Evolutionary conservation across 2,888 invertebrate genomes (phyloP).

Genomic region (Amphipyra tragopoginis): DNA sequence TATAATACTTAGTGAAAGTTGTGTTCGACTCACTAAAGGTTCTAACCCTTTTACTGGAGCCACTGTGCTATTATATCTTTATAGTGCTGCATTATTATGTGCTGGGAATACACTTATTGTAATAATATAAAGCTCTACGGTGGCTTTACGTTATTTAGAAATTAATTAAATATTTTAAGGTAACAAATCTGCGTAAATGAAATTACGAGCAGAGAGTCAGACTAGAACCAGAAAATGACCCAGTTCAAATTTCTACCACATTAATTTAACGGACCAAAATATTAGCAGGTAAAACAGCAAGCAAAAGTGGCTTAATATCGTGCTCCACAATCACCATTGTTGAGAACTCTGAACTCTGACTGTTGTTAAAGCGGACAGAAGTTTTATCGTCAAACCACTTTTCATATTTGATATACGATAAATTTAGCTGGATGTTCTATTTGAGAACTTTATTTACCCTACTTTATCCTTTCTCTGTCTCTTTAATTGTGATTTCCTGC

Average conservation of each 20-base stretch:
- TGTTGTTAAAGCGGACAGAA: conserved; percentile 51
- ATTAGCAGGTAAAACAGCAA: conserved; percentile 44
- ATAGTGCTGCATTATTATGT: conserved; percentile 45
- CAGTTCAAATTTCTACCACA: conserved; percentile 14
- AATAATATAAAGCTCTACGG: conserved; percentile 15
- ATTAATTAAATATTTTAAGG: not conserved
- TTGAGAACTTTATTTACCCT: conserved; percentile 38
- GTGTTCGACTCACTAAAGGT: conserved; percentile 40
- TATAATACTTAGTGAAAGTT: conserved; percentile 42
- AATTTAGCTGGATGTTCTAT: conserved; percentile 48
- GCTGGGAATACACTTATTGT: conserved; percentile 47
- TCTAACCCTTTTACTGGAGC: conserved; percentile 51
- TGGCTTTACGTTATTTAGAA: not conserved
- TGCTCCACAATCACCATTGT: conserved; percentile 46
- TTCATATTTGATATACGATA: conserved; percentile 56
- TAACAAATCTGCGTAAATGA: too few relatives aligned
- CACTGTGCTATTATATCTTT: conserved; percentile 46
- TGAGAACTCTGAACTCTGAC: conserved; percentile 53
- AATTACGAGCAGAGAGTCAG: too few relatives aligned
- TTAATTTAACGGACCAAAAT: conserved; percentile 22
- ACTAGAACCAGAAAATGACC: conserved; percentile 19
- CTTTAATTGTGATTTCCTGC: conserved; percentile 31
- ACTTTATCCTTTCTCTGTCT: conserved; percentile 25
- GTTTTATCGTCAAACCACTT: conserved; percentile 54
- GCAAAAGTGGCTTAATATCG: conserved; percentile 45